Base-by-base conservation (phyloP, 2,797 vertebrate species). In the Lepus townsendii region DNA sequence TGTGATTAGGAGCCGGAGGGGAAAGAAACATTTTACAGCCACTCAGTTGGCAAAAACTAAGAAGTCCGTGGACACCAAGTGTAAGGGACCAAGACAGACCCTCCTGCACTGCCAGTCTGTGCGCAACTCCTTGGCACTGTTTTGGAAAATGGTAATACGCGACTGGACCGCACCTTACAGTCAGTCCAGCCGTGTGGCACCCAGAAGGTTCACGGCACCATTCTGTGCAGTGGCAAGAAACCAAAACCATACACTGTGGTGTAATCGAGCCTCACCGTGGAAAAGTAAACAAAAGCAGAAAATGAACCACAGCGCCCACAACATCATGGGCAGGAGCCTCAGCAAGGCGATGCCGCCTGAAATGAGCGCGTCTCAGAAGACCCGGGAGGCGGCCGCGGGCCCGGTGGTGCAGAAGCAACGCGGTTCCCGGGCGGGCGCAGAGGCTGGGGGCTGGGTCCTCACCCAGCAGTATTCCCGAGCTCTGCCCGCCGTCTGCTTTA, bases 191-290 rank as follows among this genome's bases (percentile, higher is more conserved):
- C 63, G 12, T 65, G 8, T 5, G 24, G 20, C 1, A 5, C 16
- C 24, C 57, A 20, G 68, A 73, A 82, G 22, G 52, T 13, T 50
- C 52, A 38, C 0, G 32, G 50, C 75, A 42, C 73, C 50, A 5
- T 82, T 82, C 79, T 83, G 54, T 52, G 35, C 19, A 72, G 26
- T 16, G 73, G 24, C 38, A 63, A 69, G 83, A 50, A 75, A n/a
- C 69, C 27, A 52, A 77, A 89, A 86, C 52, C 22, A 69, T 90
- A 57, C 9, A 54, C 20, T 47, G 77, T 75, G 71, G 7, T 75
- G 20, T 0, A 19, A 27, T 73, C 27, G 11, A 9, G 27, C 32
- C 68, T 72, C 54, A 35, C 22, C 24, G 22, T 7, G 32, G 11
- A 63, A 75, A 79, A 63, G 62, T 35, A n/a, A 3, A 72, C 42